Percentiles rank a stretch among this genome's conserved stretches.
Evolutionary conservation across 2,797 vertebrate species (phyloP).

Genomic region (Thunnus albacares): DNA sequence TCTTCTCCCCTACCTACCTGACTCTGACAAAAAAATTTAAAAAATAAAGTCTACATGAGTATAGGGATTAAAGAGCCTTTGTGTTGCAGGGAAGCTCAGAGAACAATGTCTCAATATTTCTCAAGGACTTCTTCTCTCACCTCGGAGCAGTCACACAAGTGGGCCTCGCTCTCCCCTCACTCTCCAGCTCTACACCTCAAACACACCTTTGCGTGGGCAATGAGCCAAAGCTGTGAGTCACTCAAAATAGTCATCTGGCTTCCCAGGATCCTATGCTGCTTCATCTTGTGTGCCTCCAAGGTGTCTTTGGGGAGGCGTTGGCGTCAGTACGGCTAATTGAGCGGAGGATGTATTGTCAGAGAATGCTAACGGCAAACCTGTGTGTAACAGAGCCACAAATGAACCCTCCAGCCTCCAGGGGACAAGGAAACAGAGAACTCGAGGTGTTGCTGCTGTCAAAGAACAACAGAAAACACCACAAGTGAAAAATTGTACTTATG

Average conservation of each 20-base stretch:
- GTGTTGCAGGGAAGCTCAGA: not conserved
- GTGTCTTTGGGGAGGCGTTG: conserved; percentile 31
- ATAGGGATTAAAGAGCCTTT: not conserved
- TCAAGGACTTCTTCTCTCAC: conserved; percentile 53
- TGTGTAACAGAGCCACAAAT: conserved; percentile 28
- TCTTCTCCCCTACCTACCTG: not conserved
- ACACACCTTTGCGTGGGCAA: conserved; percentile 53
- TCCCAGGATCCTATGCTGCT: conserved; percentile 40
- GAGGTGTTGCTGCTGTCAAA: not conserved
- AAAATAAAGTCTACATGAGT: not conserved
- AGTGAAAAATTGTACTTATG: not conserved
- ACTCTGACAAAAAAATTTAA: not conserved
- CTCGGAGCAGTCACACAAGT: conserved; percentile 20
- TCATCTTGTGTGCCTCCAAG: conserved; percentile 45
- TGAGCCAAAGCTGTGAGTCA: conserved; percentile 52
- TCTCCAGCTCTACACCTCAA: conserved; percentile 4
- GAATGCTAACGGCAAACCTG: conserved; percentile 35
- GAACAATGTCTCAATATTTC: conserved; percentile 35
- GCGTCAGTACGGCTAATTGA: conserved; percentile 52
- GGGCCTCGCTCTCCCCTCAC: conserved; percentile 25
- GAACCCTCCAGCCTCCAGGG: conserved; percentile 29
- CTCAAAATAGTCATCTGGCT: conserved; percentile 45
- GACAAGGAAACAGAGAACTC: not conserved
- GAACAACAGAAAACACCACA: not conserved
- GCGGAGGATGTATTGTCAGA: conserved; percentile 44